Evolutionary conservation across 2,797 vertebrate genomes (phyloP).

Genomic region (Argyrosomus regius): DNA sequence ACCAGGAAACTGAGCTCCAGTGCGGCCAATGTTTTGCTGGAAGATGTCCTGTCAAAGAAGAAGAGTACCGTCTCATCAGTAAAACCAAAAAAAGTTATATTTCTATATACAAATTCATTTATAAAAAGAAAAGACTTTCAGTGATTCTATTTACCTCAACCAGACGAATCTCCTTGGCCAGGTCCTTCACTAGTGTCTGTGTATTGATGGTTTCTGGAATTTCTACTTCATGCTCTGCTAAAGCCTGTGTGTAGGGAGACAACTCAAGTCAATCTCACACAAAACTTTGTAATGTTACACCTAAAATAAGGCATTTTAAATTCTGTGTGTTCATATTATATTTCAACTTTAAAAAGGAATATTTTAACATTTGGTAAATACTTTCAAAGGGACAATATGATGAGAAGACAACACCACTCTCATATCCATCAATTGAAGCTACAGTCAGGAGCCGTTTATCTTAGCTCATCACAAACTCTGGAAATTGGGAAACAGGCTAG

Average conservation of each 20-base stretch:
- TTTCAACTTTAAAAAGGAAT: not conserved
- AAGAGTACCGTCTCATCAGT: conserved; percentile 1
- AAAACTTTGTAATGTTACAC: conserved; percentile 14
- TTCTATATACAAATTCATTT: not conserved
- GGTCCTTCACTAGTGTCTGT: conserved; percentile 91
- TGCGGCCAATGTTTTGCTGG: conserved; percentile 92
- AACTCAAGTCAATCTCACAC: conserved; percentile 4
- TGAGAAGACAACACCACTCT: not conserved
- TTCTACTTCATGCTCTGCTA: conserved; percentile 92
- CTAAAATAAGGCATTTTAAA: not conserved
- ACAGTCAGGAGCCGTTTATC: not conserved
- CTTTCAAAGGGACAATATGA: not conserved
- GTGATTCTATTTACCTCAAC: conserved; percentile 87
- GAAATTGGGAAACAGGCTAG: not conserved
- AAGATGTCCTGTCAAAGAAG: conserved; percentile 89
- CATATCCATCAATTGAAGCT: not conserved
- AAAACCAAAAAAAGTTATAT: not conserved
- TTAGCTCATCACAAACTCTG: not conserved
- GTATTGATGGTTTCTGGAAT: conserved; percentile 94
- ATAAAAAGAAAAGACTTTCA: not conserved
- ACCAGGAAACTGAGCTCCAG: conserved; percentile 88
- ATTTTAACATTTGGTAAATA: not conserved
- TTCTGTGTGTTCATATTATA: not conserved
- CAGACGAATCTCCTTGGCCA: conserved; percentile 94
- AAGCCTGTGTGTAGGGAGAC: conserved; percentile 80